Percentiles rank a stretch among this genome's conserved stretches.
Conservation (phyloP, 2,797 vertebrate species). For the Cyclopterus lumpus region DNA sequence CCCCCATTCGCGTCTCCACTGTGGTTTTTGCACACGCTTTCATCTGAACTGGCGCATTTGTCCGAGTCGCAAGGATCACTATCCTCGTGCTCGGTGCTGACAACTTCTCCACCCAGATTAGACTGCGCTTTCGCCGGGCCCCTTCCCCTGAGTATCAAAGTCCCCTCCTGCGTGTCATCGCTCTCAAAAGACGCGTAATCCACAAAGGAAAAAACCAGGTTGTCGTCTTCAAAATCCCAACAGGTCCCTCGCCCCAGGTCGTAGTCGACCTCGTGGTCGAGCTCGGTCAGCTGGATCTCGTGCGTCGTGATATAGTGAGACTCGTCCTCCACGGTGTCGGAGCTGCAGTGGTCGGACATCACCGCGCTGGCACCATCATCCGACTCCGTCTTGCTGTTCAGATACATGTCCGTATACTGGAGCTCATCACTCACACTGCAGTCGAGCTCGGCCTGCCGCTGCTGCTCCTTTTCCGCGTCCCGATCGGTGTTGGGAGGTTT, state of each 20-base stretch:
- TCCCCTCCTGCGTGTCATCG: conserved; percentile 84
- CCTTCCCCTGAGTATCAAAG: conserved; percentile 70
- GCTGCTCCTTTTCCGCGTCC: conserved; percentile 64
- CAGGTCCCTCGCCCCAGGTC: conserved; percentile 90
- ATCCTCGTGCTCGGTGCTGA: conserved; percentile 83
- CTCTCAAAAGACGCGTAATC: conserved; percentile 96
- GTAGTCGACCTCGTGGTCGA: conserved; percentile 92
- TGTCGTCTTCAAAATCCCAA: conserved; percentile 95
- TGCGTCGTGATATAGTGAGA: conserved; percentile 97
- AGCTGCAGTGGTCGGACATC: conserved; percentile 72
- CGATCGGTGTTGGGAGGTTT: conserved; percentile 50
- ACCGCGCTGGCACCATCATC: conserved; percentile 73
- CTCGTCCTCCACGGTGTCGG: conserved; percentile 82
- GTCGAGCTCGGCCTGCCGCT: conserved; percentile 64
- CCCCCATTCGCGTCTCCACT: conserved; percentile 70
- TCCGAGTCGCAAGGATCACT: conserved; percentile 85
- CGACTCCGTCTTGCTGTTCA: conserved; percentile 79
- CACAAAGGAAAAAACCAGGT: conserved; percentile 94
- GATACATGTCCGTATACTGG: conserved; percentile 85
- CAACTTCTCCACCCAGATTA: conserved; percentile 61
- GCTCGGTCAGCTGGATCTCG: conserved; percentile 96
- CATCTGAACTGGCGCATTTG: conserved; percentile 82
- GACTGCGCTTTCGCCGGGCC: conserved; percentile 59
- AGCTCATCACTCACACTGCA: conserved; percentile 86
- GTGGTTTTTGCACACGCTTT: conserved; percentile 79